Evolutionary conservation across 2,888 invertebrate species (phyloP).

Genomic region (Euclidia mi): DNA sequence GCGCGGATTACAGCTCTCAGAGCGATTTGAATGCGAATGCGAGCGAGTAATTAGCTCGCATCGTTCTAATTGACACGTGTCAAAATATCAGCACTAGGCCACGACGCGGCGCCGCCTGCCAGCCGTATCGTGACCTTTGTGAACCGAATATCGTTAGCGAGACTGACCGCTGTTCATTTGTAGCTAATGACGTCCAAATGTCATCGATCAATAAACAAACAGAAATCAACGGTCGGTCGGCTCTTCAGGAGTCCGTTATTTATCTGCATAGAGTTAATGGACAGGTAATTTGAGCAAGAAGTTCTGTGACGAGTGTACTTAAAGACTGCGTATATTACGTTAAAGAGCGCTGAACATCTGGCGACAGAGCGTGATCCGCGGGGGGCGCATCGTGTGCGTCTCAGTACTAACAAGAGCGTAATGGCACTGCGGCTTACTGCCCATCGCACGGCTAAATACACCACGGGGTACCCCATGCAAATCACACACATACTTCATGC

Average conservation of each 20-base stretch:
- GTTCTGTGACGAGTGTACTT: no score
- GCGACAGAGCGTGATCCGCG: background rate
- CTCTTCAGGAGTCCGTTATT: no score
- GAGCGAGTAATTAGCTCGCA: slow-evolving; percentile 44
- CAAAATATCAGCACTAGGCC: slow-evolving; percentile 14
- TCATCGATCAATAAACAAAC: slow-evolving; percentile 59
- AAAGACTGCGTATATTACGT: no score
- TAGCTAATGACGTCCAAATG: slow-evolving; percentile 47
- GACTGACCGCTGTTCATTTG: slow-evolving; percentile 11
- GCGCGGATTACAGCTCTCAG: slow-evolving; percentile 54
- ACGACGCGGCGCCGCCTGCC: background rate
- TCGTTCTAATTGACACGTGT: slow-evolving; percentile 49
- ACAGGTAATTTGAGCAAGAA: no score
- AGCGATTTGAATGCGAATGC: slow-evolving; percentile 55
- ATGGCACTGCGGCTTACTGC: no score
- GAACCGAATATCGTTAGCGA: slow-evolving; percentile 10
- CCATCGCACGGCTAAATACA: no score
- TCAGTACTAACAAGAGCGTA: background rate
- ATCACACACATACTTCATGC: slow-evolving; percentile 21
- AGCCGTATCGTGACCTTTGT: background rate
- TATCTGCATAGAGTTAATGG: no score
- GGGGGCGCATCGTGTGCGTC: no score
- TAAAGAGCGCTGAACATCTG: no score
- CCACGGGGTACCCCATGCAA: slow-evolving; percentile 22
- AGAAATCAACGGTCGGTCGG: slow-evolving; percentile 22